phyloP scores from a whole-genome alignment of 2,113 vertebrate genomes.

The Callocephalon fimbriatum region DNA sequence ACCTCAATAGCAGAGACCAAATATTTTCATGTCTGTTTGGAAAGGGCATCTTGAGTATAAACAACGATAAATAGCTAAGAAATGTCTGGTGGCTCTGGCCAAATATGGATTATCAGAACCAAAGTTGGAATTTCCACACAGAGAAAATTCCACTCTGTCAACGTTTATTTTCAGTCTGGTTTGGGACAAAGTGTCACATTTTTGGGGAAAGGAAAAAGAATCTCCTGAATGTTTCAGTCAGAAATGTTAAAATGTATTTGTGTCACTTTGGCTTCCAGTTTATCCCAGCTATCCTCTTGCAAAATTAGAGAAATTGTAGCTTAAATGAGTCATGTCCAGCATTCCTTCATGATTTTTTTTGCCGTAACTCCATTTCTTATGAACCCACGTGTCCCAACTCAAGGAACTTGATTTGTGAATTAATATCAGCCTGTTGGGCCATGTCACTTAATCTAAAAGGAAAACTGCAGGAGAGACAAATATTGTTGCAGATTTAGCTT shows the following conservation, averaged over 20 bases:
- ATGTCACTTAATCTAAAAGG: background rate
- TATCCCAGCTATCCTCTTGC: background rate
- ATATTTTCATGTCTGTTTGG: conserved; percentile 25
- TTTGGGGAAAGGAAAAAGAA: background rate
- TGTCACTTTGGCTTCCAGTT: background rate
- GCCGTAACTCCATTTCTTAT: background rate
- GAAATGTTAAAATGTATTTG: background rate
- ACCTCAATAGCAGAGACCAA: background rate
- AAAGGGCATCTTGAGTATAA: background rate
- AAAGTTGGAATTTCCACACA: background rate
- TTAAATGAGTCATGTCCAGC: background rate
- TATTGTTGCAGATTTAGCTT: background rate
- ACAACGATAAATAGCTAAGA: background rate
- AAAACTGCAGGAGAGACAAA: background rate
- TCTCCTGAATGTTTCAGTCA: background rate
- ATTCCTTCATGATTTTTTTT: background rate
- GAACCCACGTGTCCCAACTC: background rate
- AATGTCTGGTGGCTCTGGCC: background rate
- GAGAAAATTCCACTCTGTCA: background rate
- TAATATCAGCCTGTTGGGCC: background rate
- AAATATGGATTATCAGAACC: background rate
- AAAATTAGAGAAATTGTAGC: background rate
- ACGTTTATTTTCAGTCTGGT: background rate
- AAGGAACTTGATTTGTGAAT: background rate
- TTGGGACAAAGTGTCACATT: background rate